Evolutionary conservation across 1,140 invertebrate species (phyloP).

Genomic region (Doryteuthis pealeii): DNA sequence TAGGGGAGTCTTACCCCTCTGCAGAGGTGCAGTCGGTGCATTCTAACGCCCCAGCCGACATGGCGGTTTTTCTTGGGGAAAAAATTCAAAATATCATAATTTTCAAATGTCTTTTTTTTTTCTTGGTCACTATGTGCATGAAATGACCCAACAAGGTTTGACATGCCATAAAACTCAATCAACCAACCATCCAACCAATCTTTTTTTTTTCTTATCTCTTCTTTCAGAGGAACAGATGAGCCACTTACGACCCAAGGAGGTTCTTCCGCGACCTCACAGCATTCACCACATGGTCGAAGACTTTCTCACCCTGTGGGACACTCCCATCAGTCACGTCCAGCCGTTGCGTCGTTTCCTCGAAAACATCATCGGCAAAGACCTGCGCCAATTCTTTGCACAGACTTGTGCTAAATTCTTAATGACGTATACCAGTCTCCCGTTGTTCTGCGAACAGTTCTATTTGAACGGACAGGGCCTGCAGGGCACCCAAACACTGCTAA

Average conservation of each 20-base stretch:
- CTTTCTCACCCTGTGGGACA: conserved; percentile 61
- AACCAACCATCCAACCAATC: too few species aligned
- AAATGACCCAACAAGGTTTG: too few species aligned
- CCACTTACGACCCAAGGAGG: conserved; percentile 22
- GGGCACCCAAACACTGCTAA: not conserved
- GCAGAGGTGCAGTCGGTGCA: too few species aligned
- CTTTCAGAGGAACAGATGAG: conserved; percentile 55
- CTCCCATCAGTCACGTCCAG: conserved; percentile 54
- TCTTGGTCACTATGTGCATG: too few species aligned
- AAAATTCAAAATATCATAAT: too few species aligned
- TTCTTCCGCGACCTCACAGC: conserved; percentile 53
- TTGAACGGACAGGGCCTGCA: conserved; percentile 32
- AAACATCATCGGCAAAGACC: conserved; percentile 40
- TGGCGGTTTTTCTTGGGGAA: too few species aligned
- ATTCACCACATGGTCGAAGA: conserved; percentile 63
- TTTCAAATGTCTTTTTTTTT: too few species aligned
- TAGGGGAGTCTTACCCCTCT: too few species aligned
- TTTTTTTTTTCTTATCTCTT: not conserved
- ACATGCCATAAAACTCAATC: too few species aligned
- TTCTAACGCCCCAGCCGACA: too few species aligned
- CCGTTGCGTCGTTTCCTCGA: conserved; percentile 61
- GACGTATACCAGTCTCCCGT: conserved; percentile 41
- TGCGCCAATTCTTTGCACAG: conserved; percentile 53
- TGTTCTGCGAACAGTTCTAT: conserved; percentile 43
- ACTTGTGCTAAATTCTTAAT: conserved; percentile 57